phyloP scores from a whole-genome alignment of 2,888 invertebrate species.

The Chironomus tentans region DNA sequence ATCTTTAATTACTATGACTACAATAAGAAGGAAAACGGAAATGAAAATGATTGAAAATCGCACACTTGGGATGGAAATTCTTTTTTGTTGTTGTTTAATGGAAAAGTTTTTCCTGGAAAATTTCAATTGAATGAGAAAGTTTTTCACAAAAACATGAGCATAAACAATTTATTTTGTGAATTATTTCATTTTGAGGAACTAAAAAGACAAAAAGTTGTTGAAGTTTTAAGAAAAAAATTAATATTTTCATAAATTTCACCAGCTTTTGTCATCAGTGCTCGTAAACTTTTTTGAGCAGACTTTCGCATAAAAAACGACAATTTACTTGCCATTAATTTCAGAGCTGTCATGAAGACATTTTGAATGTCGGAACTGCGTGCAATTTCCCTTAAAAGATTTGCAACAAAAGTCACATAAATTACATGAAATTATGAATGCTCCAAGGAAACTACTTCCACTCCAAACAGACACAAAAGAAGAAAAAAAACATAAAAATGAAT shows the following conservation, averaged over 20 bases:
- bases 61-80: conserved; percentile 7
- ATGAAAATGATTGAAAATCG: neutral
- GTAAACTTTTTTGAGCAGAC: no score
- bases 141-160: neutral
- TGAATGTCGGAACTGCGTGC: neutral
- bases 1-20: conserved; percentile 10
- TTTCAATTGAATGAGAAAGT: neutral
- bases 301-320: no score
- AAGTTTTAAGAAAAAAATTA: neutral
- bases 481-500: no score
- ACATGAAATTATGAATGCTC: no score
- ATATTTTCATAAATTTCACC: neutral
- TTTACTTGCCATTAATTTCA: no score
- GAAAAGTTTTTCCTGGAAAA: neutral
- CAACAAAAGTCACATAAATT: no score
- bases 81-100: no score
- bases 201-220: neutral
- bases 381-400: neutral
- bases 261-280: neutral
- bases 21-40: neutral
- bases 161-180: neutral
- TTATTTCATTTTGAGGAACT: neutral
- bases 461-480: no score
- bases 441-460: no score
- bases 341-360: neutral